phyloP scores from a whole-genome alignment of 2,797 vertebrate species.

The Phoeniculus purpureus region DNA sequence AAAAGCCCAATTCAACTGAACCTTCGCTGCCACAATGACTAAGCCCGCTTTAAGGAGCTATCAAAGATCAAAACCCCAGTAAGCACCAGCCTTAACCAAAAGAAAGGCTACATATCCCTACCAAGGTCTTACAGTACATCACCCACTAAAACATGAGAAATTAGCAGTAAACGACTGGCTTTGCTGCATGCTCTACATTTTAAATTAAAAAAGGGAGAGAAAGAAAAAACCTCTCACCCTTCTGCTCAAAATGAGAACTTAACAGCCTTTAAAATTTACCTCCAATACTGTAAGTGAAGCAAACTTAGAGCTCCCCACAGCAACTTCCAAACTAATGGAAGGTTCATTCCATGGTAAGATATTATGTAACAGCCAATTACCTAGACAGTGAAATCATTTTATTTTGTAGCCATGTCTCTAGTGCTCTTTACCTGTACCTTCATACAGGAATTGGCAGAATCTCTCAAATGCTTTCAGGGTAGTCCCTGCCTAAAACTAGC shows the following conservation, averaged over 20 bases:
- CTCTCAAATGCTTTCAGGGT: not conserved
- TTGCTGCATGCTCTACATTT: not conserved
- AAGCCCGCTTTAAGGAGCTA: not conserved
- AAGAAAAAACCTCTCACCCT: not conserved
- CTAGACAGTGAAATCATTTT: not conserved
- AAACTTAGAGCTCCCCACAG: not conserved
- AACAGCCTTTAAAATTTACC: not conserved
- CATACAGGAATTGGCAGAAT: not conserved
- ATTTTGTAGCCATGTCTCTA: not conserved
- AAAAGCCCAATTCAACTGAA: not conserved
- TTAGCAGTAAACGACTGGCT: not conserved
- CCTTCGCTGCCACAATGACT: not conserved
- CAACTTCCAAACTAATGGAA: not conserved
- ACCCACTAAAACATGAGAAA: not conserved
- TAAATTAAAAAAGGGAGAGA: not conserved
- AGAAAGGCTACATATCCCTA: not conserved
- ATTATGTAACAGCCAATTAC: not conserved
- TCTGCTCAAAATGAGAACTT: not conserved
- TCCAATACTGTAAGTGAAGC: not conserved
- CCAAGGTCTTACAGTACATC: not conserved
- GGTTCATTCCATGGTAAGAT: not conserved
- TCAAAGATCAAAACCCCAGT: not conserved
- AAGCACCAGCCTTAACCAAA: not conserved
- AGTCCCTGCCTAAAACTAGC: constrained; percentile 1
- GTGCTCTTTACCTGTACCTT: not conserved